Base-by-base conservation (phyloP, 1,140 invertebrate genomes). In the Formica exsecta region DNA sequence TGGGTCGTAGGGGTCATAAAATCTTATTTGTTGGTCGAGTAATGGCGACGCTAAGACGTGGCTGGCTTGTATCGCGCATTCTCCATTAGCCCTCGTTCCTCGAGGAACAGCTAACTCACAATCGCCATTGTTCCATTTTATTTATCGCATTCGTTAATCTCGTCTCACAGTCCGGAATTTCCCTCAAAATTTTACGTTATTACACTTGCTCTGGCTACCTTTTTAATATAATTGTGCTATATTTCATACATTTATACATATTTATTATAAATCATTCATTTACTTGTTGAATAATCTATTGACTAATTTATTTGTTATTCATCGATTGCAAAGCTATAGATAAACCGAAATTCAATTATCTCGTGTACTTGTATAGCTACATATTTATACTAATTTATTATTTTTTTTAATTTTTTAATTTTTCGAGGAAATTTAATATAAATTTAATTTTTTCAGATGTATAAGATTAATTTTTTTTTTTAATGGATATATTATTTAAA, bases 21-120 rank as follows among this genome's bases (percentile, higher is more conserved):
- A 74, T 83, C 68, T 83, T 83, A 83, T 83, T 83, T 83, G 79
- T 74, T 54, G 51, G 79, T 73, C 38, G 38, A 83, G 51, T 83
- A 74, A 83, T 74, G 68, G 79, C 79, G 36, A 73, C 25, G 19
- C 13, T 74, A 74, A 83, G 68, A 83, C 38, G 54, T 62, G 54
- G 68, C 13, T 62, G 19, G 25, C 25, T 3, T 32, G 38, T 61
- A 83, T 83, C 54, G 54, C 41, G 44, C 66, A 73, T 71, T 71
- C 65, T 71, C 25, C 66, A 64, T 25, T 36, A 62, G 36, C 38
- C 70, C 32, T 73, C 79, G 54, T 57, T 51, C 38, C 54, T 48
- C 38, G n/a, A 48, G 38, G 44, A 48, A 74, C 25, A 19, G 41
- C 54, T 16, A 57, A 57, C 79, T 70, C 29, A 9, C 38, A 54